These are phyloP conservation scores for Mystacornis crossleyi DNA, from an alignment of 2,113 vertebrate genomes.

Conservation along the genomic window DNA sequence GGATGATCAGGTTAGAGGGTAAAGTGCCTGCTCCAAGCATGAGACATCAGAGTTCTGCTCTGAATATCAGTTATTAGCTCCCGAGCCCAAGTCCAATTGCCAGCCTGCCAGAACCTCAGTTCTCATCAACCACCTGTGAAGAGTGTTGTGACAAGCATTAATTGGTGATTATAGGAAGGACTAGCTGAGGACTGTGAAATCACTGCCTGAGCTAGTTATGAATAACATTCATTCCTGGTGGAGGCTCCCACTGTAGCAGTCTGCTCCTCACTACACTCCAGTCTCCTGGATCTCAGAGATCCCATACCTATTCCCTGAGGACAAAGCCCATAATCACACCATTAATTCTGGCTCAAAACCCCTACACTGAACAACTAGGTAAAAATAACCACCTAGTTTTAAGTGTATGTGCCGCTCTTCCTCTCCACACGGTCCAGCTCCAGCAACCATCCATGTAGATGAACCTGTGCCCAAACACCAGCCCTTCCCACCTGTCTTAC, in stretches of 20 bases:
- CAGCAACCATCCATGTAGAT: not conserved
- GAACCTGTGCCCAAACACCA: not conserved
- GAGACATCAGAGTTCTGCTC: conserved; percentile 34
- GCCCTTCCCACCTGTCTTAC: not conserved
- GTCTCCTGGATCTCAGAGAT: not conserved
- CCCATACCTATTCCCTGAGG: not conserved
- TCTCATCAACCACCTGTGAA: conserved; percentile 17
- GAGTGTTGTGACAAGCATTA: conserved; percentile 7
- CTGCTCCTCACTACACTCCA: not conserved
- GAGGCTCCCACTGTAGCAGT: not conserved
- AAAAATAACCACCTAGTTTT: not conserved
- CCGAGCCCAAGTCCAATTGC: not conserved
- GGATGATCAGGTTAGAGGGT: not conserved
- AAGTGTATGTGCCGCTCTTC: rapidly evolving
- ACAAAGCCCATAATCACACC: not conserved
- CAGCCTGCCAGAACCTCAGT: not conserved
- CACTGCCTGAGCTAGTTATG: not conserved
- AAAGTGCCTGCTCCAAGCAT: not conserved
- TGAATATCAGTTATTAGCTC: conserved; percentile 22
- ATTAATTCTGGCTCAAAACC: not conserved
- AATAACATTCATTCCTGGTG: not conserved
- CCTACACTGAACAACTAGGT: not conserved
- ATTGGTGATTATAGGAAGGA: conserved; percentile 36
- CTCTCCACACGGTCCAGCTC: not conserved
- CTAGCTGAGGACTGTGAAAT: not conserved